phyloP scores from a whole-genome alignment of 2,888 invertebrate species.

The Augochlorella aurata region DNA sequence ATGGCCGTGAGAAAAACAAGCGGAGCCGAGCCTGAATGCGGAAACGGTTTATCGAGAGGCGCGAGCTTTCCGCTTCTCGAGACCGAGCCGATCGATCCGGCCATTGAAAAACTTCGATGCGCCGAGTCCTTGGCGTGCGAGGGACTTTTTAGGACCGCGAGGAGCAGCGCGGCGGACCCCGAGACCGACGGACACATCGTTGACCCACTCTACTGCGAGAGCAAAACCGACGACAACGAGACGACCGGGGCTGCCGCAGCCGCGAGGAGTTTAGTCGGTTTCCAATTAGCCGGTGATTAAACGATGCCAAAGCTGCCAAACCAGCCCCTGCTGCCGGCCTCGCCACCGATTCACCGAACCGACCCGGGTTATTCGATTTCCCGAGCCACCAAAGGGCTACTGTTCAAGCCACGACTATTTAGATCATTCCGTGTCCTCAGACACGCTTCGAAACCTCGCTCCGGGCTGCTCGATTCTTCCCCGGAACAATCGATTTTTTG shows the following conservation, averaged over 20 bases:
- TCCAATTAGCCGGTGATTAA: conserved; percentile 29
- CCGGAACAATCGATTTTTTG: neutral
- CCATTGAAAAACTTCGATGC: neutral
- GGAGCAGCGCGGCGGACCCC: neutral
- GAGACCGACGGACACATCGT: conserved; percentile 6
- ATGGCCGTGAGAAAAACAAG: conserved; percentile 19
- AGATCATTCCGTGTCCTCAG: neutral
- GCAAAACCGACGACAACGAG: conserved; percentile 12
- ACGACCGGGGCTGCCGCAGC: conserved; percentile 5
- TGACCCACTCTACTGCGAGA: conserved; percentile 18
- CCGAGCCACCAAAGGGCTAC: neutral
- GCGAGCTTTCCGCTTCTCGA: neutral
- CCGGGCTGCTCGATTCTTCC: neutral
- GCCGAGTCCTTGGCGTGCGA: neutral
- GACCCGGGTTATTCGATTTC: conserved; percentile 4
- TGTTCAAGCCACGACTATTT: neutral
- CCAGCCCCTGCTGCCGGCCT: neutral
- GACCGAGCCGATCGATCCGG: neutral
- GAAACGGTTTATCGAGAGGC: conserved; percentile 3
- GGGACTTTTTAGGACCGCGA: neutral
- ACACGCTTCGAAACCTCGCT: too few species aligned
- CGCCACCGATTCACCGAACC: neutral
- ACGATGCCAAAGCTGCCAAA: conserved; percentile 1
- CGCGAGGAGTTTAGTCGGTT: conserved; percentile 13
- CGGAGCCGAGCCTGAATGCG: neutral